These are phyloP conservation scores for Siniperca chuatsi DNA, from an alignment of 2,113 vertebrate genomes.

Conservation along the genomic window DNA sequence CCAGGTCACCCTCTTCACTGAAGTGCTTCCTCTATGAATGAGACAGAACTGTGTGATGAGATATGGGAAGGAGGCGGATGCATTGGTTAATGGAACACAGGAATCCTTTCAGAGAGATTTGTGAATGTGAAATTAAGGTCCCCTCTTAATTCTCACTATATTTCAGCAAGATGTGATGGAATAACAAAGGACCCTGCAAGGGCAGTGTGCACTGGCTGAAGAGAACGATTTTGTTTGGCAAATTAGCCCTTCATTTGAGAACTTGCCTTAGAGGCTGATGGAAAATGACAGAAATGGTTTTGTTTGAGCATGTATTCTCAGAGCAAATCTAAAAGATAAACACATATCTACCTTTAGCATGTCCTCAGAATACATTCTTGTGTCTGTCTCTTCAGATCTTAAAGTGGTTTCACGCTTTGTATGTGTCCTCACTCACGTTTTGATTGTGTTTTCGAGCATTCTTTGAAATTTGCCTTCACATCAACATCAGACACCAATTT, in stretches of 20 bases:
- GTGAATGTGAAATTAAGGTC: slow-evolving; percentile 45
- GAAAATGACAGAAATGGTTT: slow-evolving; percentile 31
- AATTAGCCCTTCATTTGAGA: slow-evolving; percentile 70
- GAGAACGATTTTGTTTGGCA: slow-evolving; percentile 48
- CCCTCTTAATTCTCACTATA: slow-evolving; percentile 26
- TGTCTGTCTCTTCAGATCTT: slow-evolving; percentile 9
- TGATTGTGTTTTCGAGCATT: neutral
- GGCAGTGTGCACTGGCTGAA: slow-evolving; percentile 52
- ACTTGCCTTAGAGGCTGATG: slow-evolving; percentile 39
- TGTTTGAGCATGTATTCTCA: slow-evolving; percentile 32
- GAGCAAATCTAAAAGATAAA: slow-evolving; percentile 45
- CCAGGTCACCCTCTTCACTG: neutral
- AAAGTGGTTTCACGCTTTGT: slow-evolving; percentile 18
- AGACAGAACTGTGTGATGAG: neutral
- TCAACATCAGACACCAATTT: slow-evolving; percentile 14
- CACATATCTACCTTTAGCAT: slow-evolving; percentile 25
- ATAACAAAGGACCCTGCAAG: slow-evolving; percentile 66
- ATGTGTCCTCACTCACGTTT: neutral
- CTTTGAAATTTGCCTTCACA: slow-evolving; percentile 17
- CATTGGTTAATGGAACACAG: slow-evolving; percentile 67
- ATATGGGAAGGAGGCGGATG: neutral
- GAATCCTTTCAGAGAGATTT: slow-evolving; percentile 55
- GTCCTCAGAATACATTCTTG: slow-evolving; percentile 27
- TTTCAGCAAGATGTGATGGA: slow-evolving; percentile 48
- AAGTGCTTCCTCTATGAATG: slow-evolving; percentile 13